Percentiles rank a stretch among this genome's conserved stretches.
Conservation (phyloP, 2,797 vertebrate species). For the Anableps anableps region DNA sequence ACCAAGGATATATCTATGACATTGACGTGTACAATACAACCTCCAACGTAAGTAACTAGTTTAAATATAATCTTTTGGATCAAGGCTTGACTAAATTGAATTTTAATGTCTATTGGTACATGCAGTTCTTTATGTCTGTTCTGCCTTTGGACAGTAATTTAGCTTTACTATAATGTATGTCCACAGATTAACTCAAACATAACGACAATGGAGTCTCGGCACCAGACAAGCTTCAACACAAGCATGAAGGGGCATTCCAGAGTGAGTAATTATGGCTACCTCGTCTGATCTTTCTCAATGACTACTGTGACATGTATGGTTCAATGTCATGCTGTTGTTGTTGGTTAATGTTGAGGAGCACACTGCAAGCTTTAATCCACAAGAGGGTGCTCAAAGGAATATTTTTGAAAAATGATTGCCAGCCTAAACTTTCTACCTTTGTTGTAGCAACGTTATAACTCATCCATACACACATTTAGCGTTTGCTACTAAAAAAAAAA, state of each 20-base stretch:
- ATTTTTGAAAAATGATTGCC: not conserved
- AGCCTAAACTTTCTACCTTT: not conserved
- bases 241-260: not conserved
- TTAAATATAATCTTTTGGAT: too few relatives aligned
- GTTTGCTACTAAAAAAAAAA: not conserved
- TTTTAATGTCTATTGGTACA: not conserved
- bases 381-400: slow-evolving; percentile 1
- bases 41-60: too few relatives aligned
- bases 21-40: too few relatives aligned
- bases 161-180: not conserved
- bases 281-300: not conserved
- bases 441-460: not conserved
- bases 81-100: too few relatives aligned
- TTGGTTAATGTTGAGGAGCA: not conserved
- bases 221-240: not conserved
- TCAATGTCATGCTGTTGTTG: not conserved
- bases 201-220: not conserved
- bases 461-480: not conserved
- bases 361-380: slow-evolving; percentile 12
- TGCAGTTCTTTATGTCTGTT: not conserved
- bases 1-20: too few relatives aligned
- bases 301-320: not conserved
- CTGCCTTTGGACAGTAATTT: not conserved
- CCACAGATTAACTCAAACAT: slow-evolving; percentile 14
- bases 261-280: slow-evolving; percentile 34